Percentiles rank a stretch among this genome's conserved stretches.
Conservation (phyloP, 1,140 invertebrate genomes). For the Lordiphosa mommai region DNA sequence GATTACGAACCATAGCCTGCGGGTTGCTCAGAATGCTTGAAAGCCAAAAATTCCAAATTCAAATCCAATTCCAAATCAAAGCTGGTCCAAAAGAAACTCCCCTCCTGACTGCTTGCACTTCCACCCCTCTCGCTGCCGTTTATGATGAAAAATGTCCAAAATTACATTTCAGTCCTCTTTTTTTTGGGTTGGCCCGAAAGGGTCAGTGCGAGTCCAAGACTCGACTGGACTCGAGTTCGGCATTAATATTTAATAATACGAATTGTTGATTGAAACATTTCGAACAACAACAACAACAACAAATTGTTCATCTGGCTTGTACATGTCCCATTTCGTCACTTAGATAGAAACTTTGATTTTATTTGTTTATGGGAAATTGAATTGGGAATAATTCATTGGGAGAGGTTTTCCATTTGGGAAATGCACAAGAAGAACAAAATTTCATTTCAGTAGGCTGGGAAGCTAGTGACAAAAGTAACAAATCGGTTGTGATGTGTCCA, state of each 20-base stretch:
- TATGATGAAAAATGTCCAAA: slow-evolving; percentile 77
- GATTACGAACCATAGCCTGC: slow-evolving; percentile 29
- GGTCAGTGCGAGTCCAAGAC: slow-evolving; percentile 44
- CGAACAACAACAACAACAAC: slow-evolving; percentile 29
- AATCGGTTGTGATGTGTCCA: too few species aligned
- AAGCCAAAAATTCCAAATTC: slow-evolving; percentile 74
- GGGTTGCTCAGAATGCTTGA: slow-evolving; percentile 29
- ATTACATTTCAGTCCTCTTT: slow-evolving; percentile 50
- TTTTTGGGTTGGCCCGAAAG: slow-evolving; percentile 52
- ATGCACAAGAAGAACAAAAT: slow-evolving; percentile 2
- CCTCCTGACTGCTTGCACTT: neutral
- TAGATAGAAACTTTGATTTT: slow-evolving; percentile 58
- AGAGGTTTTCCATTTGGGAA: slow-evolving; percentile 10
- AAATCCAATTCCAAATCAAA: slow-evolving; percentile 77
- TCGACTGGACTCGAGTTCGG: slow-evolving; percentile 60
- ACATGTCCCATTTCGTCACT: slow-evolving; percentile 42
- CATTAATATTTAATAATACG: slow-evolving; percentile 78
- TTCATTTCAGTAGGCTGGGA: too few species aligned
- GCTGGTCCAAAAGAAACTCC: slow-evolving; percentile 18
- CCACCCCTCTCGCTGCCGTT: slow-evolving; percentile 40
- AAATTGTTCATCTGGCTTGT: slow-evolving; percentile 43
- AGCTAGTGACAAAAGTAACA: neutral
- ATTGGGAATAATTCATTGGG: slow-evolving; percentile 60
- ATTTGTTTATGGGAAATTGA: slow-evolving; percentile 71
- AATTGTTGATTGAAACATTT: slow-evolving; percentile 76